Evolutionary conservation across 2,797 vertebrate genomes (phyloP).

Genomic region (Malurus splendens): DNA sequence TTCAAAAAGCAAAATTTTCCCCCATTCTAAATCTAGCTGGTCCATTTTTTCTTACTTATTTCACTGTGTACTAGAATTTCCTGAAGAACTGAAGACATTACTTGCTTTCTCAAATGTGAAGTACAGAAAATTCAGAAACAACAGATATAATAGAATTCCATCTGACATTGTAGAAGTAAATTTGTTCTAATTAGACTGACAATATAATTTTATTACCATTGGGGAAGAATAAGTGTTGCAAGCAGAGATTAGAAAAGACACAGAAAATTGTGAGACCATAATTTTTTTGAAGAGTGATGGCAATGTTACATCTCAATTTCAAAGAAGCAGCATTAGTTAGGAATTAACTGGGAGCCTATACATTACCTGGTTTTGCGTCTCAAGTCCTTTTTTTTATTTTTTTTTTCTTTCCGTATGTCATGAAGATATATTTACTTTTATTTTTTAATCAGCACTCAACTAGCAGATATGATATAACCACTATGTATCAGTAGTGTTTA

Average conservation of each 20-base stretch:
- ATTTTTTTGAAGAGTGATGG: neutral
- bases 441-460: neutral
- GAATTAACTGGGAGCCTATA: neutral
- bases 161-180: neutral
- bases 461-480: neutral
- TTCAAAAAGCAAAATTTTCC: neutral
- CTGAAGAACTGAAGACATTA: neutral
- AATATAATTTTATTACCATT: neutral
- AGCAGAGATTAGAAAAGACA: neutral
- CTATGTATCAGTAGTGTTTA: neutral
- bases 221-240: neutral
- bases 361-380: neutral
- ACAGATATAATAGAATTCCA: neutral
- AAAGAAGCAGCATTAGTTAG: neutral
- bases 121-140: neutral
- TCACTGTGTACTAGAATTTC: neutral
- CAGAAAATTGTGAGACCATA: neutral
- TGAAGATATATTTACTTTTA: neutral
- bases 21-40: neutral
- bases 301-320: neutral
- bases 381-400: neutral
- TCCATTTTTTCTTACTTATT: neutral
- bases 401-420: neutral
- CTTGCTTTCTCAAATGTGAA: neutral
- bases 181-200: neutral